phyloP scores from a whole-genome alignment of 2,888 invertebrate genomes.

The Amitus sp. region DNA sequence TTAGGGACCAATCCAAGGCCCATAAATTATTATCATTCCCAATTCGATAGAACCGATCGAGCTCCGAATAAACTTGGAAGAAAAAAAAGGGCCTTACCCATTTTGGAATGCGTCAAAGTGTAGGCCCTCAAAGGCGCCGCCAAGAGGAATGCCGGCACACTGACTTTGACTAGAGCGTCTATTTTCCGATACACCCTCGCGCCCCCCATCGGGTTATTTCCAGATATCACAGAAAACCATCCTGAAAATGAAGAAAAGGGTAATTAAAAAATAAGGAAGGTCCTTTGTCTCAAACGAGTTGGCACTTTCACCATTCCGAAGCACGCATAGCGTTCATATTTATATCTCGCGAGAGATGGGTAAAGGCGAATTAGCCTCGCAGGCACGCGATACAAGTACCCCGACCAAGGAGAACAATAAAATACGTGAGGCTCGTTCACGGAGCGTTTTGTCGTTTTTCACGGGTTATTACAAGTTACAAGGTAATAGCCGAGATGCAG shows the following conservation, averaged over 20 bases:
- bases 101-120: slow-evolving; percentile 62
- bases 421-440: slow-evolving; percentile 37
- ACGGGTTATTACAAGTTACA: slow-evolving; percentile 42
- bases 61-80: too few relatives aligned
- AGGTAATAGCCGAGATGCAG: slow-evolving; percentile 26
- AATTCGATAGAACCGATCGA: too few relatives aligned
- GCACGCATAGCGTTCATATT: too few relatives aligned
- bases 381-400: slow-evolving; percentile 36
- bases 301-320: too few relatives aligned
- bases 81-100: too few relatives aligned
- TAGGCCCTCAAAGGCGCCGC: slow-evolving; percentile 61
- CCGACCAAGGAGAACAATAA: slow-evolving; percentile 33
- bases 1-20: too few relatives aligned
- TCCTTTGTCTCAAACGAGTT: too few relatives aligned
- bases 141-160: slow-evolving; percentile 61
- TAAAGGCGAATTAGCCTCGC: slow-evolving; percentile 36
- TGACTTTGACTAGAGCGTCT: slow-evolving; percentile 60
- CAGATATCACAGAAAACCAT: slow-evolving; percentile 66
- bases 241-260: slow-evolving; percentile 51
- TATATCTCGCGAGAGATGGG: slow-evolving; percentile 21
- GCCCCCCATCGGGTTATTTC: slow-evolving; percentile 57
- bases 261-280: too few relatives aligned
- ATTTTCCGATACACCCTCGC: slow-evolving; percentile 62
- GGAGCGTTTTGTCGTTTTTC: slow-evolving; percentile 42
- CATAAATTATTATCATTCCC: too few relatives aligned